phyloP scores from a whole-genome alignment of 1,140 invertebrate species.

The Conopomorpha cramerella region DNA sequence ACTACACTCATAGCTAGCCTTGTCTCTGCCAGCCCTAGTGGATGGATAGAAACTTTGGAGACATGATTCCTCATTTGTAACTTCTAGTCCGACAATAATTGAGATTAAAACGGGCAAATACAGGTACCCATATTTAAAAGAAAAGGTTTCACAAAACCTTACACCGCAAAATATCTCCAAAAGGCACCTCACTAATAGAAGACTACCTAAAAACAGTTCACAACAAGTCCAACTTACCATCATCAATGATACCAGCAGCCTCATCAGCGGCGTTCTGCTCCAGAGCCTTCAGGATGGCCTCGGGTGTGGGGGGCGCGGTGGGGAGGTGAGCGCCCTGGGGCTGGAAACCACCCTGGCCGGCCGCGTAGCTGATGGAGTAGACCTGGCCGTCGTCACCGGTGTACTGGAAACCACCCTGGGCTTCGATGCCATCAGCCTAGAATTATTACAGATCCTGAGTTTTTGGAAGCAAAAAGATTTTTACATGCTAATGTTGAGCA shows the following conservation, averaged over 20 bases:
- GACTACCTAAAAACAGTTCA: no score
- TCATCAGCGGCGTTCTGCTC: slow-evolving; percentile 40
- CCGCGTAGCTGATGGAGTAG: slow-evolving; percentile 61
- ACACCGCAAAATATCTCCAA: no score
- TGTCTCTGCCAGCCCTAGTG: no score
- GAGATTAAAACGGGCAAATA: no score
- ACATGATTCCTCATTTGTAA: no score
- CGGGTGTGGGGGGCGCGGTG: slow-evolving; percentile 72
- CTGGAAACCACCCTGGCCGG: slow-evolving; percentile 67
- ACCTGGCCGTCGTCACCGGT: slow-evolving; percentile 28
- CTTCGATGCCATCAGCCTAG: slow-evolving; percentile 32
- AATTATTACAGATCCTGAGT: slow-evolving; percentile 31
- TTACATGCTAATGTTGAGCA: no score
- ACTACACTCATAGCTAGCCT: no score
- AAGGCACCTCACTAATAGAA: slow-evolving; percentile 1
- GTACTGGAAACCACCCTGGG: slow-evolving; percentile 22
- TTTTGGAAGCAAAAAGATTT: no score
- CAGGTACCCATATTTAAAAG: no score
- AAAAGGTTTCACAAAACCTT: no score
- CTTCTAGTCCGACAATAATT: no score
- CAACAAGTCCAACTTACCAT: slow-evolving; percentile 45
- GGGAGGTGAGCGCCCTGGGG: slow-evolving; percentile 65
- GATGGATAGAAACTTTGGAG: no score
- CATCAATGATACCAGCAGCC: slow-evolving; percentile 30
- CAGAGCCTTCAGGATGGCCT: slow-evolving; percentile 67